Evolutionary conservation across 2,888 invertebrate genomes (phyloP).

Genomic region (Odontocerum albicorne): DNA sequence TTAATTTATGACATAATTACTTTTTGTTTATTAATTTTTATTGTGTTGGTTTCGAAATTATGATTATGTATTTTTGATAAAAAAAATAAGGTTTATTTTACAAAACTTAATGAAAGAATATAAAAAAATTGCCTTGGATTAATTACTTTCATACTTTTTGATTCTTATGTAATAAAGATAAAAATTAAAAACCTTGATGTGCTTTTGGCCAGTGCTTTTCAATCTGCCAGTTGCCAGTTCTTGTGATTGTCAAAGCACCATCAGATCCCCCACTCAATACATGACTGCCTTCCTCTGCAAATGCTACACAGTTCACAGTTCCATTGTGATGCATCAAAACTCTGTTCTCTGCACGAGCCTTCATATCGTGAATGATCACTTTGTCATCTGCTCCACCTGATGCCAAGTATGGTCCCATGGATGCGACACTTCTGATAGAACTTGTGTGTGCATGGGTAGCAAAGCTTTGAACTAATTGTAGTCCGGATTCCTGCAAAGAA

Average conservation of each 20-base stretch:
- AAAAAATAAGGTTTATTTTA: too few species aligned
- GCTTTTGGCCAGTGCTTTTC: slow-evolving; percentile 82
- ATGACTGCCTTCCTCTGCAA: slow-evolving; percentile 76
- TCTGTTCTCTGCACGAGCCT: slow-evolving; percentile 74
- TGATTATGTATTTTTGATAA: too few species aligned
- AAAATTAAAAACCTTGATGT: slow-evolving; percentile 64
- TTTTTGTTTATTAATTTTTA: too few species aligned
- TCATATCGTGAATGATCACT: slow-evolving; percentile 82
- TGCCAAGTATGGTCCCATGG: slow-evolving; percentile 73
- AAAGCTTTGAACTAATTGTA: slow-evolving; percentile 74
- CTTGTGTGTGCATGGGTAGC: slow-evolving; percentile 86
- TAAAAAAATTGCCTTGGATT: background rate
- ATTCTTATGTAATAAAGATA: background rate
- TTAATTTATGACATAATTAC: too few species aligned
- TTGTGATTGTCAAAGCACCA: slow-evolving; percentile 78
- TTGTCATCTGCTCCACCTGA: slow-evolving; percentile 91
- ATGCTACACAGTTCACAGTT: slow-evolving; percentile 77
- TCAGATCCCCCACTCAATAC: slow-evolving; percentile 84
- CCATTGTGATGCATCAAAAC: slow-evolving; percentile 81
- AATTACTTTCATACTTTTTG: background rate
- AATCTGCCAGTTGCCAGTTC: slow-evolving; percentile 83
- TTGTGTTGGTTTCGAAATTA: too few species aligned
- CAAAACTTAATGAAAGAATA: too few species aligned
- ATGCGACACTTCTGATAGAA: slow-evolving; percentile 73
- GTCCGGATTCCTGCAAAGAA: slow-evolving; percentile 54